Evolutionary conservation across 1,140 invertebrate genomes (phyloP).

Genomic region (Sycophaga agraensis): DNA sequence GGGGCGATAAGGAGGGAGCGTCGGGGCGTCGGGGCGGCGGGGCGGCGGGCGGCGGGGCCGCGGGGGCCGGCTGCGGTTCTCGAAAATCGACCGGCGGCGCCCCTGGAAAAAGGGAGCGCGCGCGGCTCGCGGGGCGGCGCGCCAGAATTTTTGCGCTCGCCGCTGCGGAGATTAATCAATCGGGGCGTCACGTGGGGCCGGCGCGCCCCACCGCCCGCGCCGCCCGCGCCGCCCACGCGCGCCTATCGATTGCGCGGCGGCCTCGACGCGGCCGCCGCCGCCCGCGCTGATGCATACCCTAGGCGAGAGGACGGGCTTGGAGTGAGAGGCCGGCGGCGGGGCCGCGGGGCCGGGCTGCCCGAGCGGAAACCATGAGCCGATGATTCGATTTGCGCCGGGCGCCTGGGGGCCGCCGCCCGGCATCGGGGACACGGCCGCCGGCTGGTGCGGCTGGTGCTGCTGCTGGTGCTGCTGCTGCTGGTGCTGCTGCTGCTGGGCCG

Average conservation of each 20-base stretch:
- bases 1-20: too few species aligned
- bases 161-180: slow-evolving; percentile 24
- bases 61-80: too few species aligned
- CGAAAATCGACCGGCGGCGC: background rate
- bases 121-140: background rate
- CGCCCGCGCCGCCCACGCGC: background rate
- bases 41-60: too few species aligned
- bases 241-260: background rate
- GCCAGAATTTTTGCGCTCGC: slow-evolving; percentile 17
- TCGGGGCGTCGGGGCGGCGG: too few species aligned
- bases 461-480: slow-evolving; percentile 46
- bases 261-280: background rate
- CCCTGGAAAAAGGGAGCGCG: background rate
- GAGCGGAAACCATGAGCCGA: slow-evolving; percentile 51
- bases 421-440: slow-evolving; percentile 37
- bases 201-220: background rate
- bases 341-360: slow-evolving; percentile 33
- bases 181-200: slow-evolving; percentile 21
- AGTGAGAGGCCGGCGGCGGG: slow-evolving; percentile 37
- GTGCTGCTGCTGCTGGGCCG: slow-evolving; percentile 24
- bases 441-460: slow-evolving; percentile 33
- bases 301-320: slow-evolving; percentile 50
- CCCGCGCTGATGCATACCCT: slow-evolving; percentile 37
- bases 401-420: slow-evolving; percentile 29
- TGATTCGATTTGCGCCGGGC: slow-evolving; percentile 43